Base-by-base conservation (phyloP, 2,113 vertebrate genomes). In the Alouatta palliata region DNA sequence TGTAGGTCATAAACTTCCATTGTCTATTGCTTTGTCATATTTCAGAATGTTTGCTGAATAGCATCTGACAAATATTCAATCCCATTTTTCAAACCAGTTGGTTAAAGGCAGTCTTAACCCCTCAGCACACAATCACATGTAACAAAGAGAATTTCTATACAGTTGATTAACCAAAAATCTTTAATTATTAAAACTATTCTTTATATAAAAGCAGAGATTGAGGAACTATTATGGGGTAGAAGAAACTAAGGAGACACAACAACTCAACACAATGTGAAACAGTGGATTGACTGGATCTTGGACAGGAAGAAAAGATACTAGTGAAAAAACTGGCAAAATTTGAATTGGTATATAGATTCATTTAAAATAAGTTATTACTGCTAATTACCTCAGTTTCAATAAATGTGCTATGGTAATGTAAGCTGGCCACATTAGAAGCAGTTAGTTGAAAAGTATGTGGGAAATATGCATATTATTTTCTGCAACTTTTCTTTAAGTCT, bases 401-500 rank as follows among this genome's bases (percentile, higher is more conserved):
- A 37, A 11, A 3, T 32, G 23, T 8, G 1, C 8, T 20, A 12
- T 8, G 43, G 2, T 43, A 23, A 16, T 5, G 30, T 3, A 23
- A 17, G 61, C 73, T 30, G 25, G 19, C 4, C 6, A 13, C 52
- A 13, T 52, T 10, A 20, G 37, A 35, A n/a, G 13, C 32, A 27
- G 13, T 43, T 9, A 2, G 12, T 23, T 2, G 27, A 71, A 61
- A 87, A 3, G 25, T 47, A 8, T 20, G 8, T 77, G 49, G 40
- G 35, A 83, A 40, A 19, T 4, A 9, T 8, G 1, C 4, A 0
- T 16, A 1, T 23, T 16, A 2, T 9, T 27, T 90, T 56, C 14
- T n/a, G 21, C 21, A 54, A 76, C 8, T 56, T 49, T 71, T 54
- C 80, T 43, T 0, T n/a, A 52, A 68, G 27, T 40, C 17, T 49